Conservation (phyloP, 2,888 invertebrate genomes). For the Timema cristinae region DNA sequence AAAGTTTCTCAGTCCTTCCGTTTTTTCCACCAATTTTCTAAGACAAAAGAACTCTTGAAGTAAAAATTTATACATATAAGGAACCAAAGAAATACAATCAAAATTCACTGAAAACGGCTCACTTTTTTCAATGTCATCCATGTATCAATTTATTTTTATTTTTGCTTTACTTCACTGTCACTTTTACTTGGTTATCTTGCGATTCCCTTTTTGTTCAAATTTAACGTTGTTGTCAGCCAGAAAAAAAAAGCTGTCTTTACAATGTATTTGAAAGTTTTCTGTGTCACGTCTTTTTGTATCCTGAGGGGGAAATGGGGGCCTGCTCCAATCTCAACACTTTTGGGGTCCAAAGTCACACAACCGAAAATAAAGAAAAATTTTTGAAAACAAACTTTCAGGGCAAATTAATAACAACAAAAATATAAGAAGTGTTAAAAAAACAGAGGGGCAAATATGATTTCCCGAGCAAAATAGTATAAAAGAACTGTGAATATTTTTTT, state of each 20-base stretch:
- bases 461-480: no score
- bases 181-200: not conserved
- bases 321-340: constrained; percentile 79
- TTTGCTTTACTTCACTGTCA: not conserved
- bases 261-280: constrained; percentile 14
- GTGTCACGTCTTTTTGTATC: constrained; percentile 53
- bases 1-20: constrained; percentile 77
- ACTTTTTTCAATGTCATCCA: not conserved
- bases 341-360: constrained; percentile 87
- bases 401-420: constrained; percentile 16
- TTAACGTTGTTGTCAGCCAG: constrained; percentile 24
- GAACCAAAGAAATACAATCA: constrained; percentile 38
- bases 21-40: constrained; percentile 88
- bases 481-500: no score
- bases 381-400: not conserved
- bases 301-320: constrained; percentile 82
- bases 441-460: not conserved
- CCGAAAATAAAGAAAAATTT: constrained; percentile 47
- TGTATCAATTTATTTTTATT: constrained; percentile 11
- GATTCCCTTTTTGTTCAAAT: not conserved
- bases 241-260: constrained; percentile 13
- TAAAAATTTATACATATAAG: constrained; percentile 62
- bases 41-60: constrained; percentile 52
- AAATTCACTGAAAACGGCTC: no score
- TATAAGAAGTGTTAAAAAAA: constrained; percentile 20